Evolutionary conservation across 2,888 invertebrate genomes (phyloP).

Genomic region (Corythucha ciliata): DNA sequence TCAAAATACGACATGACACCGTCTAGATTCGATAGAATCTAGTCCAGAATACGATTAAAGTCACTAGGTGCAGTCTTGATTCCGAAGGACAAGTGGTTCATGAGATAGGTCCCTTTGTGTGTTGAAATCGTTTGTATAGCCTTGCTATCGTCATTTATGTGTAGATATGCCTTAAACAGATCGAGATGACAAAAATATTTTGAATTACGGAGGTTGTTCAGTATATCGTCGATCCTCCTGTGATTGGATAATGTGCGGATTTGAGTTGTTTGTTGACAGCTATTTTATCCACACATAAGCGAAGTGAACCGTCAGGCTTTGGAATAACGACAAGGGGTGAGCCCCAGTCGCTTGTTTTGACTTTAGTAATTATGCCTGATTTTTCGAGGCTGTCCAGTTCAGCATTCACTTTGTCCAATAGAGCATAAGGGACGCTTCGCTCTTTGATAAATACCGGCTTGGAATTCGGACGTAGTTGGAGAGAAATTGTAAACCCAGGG

Average conservation of each 20-base stretch:
- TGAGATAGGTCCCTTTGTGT: slow-evolving; percentile 23
- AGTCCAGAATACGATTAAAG: slow-evolving; percentile 11
- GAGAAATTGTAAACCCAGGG: slow-evolving; percentile 7
- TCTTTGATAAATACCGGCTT: slow-evolving; percentile 3
- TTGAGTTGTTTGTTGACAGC: slow-evolving; percentile 33
- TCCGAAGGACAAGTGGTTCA: slow-evolving; percentile 16
- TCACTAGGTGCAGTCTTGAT: slow-evolving; percentile 17
- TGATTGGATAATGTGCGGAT: slow-evolving; percentile 30
- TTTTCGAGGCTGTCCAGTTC: slow-evolving; percentile 26
- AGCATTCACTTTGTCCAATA: slow-evolving; percentile 22
- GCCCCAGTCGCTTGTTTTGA: slow-evolving; percentile 25
- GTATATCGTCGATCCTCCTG: slow-evolving; percentile 25
- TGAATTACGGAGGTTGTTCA: slow-evolving; percentile 24
- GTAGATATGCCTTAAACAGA: slow-evolving; percentile 31
- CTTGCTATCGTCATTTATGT: slow-evolving; percentile 26
- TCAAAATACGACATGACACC: slow-evolving; percentile 7
- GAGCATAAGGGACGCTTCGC: slow-evolving; percentile 23
- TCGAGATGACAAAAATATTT: slow-evolving; percentile 30
- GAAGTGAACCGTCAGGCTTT: slow-evolving; percentile 11
- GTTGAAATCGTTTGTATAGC: slow-evolving; percentile 24
- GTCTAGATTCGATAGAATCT: not conserved
- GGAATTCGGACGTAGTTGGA: slow-evolving; percentile 2
- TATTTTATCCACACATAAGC: slow-evolving; percentile 31
- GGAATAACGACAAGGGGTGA: slow-evolving; percentile 16
- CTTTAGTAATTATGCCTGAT: slow-evolving; percentile 21